Evolutionary conservation across 2,888 invertebrate genomes (phyloP).

Genomic region (Caenorhabditis imperialis): DNA sequence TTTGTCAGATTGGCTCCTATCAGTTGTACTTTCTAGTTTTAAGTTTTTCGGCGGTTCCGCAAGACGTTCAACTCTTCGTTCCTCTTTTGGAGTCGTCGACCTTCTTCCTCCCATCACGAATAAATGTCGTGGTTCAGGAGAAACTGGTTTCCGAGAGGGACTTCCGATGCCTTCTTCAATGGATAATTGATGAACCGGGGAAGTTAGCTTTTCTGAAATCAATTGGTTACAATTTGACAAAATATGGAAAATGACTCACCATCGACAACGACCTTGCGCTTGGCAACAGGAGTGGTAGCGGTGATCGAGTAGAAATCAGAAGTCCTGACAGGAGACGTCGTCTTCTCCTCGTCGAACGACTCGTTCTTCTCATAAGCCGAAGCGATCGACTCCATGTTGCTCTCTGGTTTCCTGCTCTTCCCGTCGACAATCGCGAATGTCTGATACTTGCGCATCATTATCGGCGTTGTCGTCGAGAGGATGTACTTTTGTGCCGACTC

Average conservation of each 20-base stretch:
- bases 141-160: conserved; percentile 29
- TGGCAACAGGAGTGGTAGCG: conserved; percentile 49
- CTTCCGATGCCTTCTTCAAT: conserved; percentile 32
- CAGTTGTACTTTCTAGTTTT: conserved; percentile 23
- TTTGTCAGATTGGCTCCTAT: conserved; percentile 46
- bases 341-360: conserved; percentile 40
- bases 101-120: conserved; percentile 53
- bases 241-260: conserved; percentile 4
- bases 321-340: conserved; percentile 29
- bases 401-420: conserved; percentile 11
- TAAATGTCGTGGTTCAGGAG: conserved; percentile 45
- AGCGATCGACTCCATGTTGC: conserved; percentile 33
- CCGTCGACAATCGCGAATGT: conserved; percentile 52
- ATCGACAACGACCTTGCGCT: conserved; percentile 21
- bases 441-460: conserved; percentile 57
- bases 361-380: conserved; percentile 23
- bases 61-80: conserved; percentile 10
- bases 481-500: conserved; percentile 54
- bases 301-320: conserved; percentile 56
- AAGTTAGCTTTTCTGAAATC: conserved; percentile 24
- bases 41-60: conserved; percentile 32
- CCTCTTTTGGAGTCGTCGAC: conserved; percentile 45
- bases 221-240: too few species aligned
- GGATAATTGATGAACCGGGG: conserved; percentile 21
- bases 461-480: conserved; percentile 52